Evolutionary conservation across 2,888 invertebrate species (phyloP).

Genomic region (Perizoma affinitatum): DNA sequence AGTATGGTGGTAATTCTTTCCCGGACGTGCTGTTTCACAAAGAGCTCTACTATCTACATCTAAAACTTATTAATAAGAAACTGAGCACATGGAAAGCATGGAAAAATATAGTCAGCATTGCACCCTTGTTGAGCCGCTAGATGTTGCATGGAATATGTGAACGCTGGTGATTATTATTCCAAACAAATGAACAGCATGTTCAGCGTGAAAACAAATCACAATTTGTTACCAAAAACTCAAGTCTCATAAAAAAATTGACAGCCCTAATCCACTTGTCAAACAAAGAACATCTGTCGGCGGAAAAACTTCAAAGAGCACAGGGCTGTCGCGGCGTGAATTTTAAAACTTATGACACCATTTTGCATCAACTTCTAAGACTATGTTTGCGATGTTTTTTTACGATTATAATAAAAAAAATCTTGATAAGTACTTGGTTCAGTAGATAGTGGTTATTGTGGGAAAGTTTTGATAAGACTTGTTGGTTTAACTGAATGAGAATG

Average conservation of each 20-base stretch:
- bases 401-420: conserved; percentile 28
- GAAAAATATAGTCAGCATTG: no score
- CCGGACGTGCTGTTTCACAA: no score
- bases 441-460: conserved; percentile 24
- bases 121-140: no score
- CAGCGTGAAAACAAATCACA: conserved; percentile 10
- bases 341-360: conserved; percentile 24
- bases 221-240: conserved; percentile 10
- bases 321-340: conserved; percentile 59
- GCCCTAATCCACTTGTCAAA: conserved; percentile 48
- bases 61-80: no score
- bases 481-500: neutral
- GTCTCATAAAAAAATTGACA: conserved; percentile 26
- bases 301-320: conserved; percentile 61
- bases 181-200: neutral
- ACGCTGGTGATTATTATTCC: neutral
- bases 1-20: no score
- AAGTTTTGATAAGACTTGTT: conserved; percentile 13
- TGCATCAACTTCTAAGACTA: conserved; percentile 43
- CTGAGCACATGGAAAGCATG: no score
- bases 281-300: conserved; percentile 55
- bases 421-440: conserved; percentile 20
- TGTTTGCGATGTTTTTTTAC: conserved; percentile 46
- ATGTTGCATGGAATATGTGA: no score
- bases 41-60: no score